These are phyloP conservation scores for Sepiola atlantica DNA, from an alignment of 2,888 invertebrate genomes.

Conservation along the genomic window DNA sequence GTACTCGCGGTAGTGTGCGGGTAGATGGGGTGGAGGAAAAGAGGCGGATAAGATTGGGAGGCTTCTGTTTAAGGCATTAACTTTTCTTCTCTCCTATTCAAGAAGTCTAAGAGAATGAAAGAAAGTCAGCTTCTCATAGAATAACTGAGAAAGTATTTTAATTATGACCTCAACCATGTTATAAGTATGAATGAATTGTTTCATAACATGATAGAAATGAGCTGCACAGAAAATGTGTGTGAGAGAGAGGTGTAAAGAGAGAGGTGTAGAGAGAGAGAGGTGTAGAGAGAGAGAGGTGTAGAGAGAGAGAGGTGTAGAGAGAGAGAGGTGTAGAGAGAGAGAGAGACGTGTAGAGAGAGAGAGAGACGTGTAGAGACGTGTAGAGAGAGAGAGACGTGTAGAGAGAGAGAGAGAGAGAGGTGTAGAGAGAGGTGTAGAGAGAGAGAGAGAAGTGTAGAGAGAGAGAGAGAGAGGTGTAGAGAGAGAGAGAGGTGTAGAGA, in stretches of 20 bases:
- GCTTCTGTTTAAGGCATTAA: slow-evolving; percentile 19
- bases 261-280: neutral
- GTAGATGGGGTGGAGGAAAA: neutral
- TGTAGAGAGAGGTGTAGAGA: no score
- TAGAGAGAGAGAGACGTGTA: no score
- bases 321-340: no score
- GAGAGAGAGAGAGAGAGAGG: no score
- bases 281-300: no score
- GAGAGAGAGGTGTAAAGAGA: neutral
- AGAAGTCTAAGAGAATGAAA: neutral
- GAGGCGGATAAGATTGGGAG: no score
- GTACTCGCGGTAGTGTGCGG: neutral
- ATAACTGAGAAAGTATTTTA: neutral
- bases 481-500: no score
- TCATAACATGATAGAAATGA: neutral
- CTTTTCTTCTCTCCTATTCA: neutral
- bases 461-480: no score
- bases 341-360: no score
- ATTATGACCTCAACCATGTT: neutral
- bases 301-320: no score
- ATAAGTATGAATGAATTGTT: neutral
- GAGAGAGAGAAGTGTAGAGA: no score
- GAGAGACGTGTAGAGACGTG: no score
- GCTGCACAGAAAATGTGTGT: neutral
- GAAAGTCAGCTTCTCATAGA: neutral